phyloP scores from a whole-genome alignment of 2,113 vertebrate genomes.

The Hiodon alosoides region DNA sequence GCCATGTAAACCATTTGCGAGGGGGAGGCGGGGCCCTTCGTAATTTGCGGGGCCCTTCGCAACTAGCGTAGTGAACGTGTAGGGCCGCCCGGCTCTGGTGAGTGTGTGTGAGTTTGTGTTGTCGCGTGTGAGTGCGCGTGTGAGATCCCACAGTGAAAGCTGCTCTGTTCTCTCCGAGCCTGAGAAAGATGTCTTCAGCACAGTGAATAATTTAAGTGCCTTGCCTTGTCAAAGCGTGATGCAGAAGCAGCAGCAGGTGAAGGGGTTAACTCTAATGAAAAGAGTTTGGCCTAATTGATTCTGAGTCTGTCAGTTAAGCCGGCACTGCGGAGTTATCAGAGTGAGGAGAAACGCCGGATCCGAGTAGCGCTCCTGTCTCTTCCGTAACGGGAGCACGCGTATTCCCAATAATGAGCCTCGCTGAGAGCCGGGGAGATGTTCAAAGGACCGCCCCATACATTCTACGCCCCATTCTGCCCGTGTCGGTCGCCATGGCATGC shows the following conservation, averaged over 20 bases:
- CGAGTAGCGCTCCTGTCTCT: neutral
- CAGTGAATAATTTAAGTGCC: conserved; percentile 14
- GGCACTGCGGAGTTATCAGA: conserved; percentile 29
- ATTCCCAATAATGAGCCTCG: neutral
- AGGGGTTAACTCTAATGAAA: neutral
- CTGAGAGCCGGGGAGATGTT: neutral
- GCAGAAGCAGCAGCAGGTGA: neutral
- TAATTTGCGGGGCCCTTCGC: too few relatives aligned
- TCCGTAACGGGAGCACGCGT: neutral
- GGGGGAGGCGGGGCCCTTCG: too few relatives aligned
- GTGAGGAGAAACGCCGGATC: conserved; percentile 11
- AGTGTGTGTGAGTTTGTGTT: too few relatives aligned
- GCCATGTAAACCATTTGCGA: too few relatives aligned
- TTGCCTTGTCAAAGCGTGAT: conserved; percentile 7
- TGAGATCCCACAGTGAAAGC: neutral
- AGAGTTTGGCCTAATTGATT: too few relatives aligned
- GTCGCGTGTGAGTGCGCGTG: neutral
- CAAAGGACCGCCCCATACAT: neutral
- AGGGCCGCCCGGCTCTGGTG: too few relatives aligned
- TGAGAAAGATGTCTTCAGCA: neutral
- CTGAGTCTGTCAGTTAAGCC: too few relatives aligned
- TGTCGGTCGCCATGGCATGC: conserved; percentile 42
- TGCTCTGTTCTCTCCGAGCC: neutral
- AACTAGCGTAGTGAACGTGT: neutral
- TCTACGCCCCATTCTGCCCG: neutral